phyloP scores from a whole-genome alignment of 2,888 invertebrate genomes.

The Strigamia crassipes region DNA sequence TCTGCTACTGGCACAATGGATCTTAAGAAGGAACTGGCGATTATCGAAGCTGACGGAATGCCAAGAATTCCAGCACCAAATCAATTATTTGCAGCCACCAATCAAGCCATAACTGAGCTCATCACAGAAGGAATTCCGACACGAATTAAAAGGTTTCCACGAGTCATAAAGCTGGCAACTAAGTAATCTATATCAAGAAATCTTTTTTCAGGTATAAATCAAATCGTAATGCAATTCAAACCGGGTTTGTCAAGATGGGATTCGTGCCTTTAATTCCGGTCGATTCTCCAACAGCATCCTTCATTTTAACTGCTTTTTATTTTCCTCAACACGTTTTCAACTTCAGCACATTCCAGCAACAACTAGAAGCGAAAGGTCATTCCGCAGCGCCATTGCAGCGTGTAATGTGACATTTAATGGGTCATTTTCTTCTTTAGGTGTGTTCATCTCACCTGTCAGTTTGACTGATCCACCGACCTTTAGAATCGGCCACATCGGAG shows the following conservation, averaged over 20 bases:
- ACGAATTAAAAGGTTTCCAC: not conserved
- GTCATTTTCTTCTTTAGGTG: not conserved
- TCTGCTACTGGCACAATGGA: not conserved
- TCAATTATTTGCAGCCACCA: not conserved
- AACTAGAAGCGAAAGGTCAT: not conserved
- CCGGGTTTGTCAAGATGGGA: not conserved
- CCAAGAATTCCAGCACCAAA: not conserved
- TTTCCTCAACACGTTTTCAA: not conserved
- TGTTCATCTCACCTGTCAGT: not conserved
- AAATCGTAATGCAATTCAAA: not conserved
- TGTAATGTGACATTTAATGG: no score
- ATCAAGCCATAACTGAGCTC: not conserved
- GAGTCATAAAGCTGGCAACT: no score
- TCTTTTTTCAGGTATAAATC: not conserved
- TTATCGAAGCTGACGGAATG: not conserved
- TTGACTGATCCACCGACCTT: not conserved
- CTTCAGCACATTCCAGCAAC: not conserved
- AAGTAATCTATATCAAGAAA: not conserved
- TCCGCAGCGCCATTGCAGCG: no score
- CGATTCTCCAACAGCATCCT: not conserved
- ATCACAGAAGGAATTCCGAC: not conserved
- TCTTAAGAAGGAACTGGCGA: not conserved
- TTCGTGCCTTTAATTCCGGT: not conserved
- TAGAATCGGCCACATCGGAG: not conserved
- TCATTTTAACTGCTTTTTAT: not conserved